Percentiles rank a stretch among this genome's conserved stretches.
Evolutionary conservation across 2,797 vertebrate genomes (phyloP).

Genomic region (Urophycis tenuis): DNA sequence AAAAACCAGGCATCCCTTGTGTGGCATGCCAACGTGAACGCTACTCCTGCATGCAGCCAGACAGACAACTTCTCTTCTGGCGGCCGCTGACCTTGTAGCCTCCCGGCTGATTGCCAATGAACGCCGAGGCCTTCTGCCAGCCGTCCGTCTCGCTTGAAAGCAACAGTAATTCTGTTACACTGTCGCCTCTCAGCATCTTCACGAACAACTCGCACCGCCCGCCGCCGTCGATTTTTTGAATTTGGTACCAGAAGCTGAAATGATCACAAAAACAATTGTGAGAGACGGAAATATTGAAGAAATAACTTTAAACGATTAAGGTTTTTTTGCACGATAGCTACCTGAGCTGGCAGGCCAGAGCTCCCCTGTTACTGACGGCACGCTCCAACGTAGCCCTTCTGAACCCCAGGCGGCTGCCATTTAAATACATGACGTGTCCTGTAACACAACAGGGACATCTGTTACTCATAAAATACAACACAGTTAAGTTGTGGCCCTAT

Average conservation of each 20-base stretch:
- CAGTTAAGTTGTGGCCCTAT: background rate
- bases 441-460: constrained; percentile 16
- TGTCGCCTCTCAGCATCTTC: constrained; percentile 25
- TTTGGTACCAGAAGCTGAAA: constrained; percentile 73
- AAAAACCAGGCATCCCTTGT: background rate
- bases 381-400: constrained; percentile 49
- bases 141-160: constrained; percentile 36
- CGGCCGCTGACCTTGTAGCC: constrained; percentile 62
- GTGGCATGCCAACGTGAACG: background rate
- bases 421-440: constrained; percentile 68
- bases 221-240: constrained; percentile 9
- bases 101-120: constrained; percentile 64
- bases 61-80: constrained; percentile 9
- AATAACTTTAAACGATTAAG: background rate
- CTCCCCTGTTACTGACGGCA: constrained; percentile 37
- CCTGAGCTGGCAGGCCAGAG: constrained; percentile 69
- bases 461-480: background rate
- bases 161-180: constrained; percentile 15
- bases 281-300: background rate
- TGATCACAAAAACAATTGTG: constrained; percentile 10
- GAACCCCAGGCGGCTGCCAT: background rate
- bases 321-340: constrained; percentile 26
- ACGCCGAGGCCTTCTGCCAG: constrained; percentile 59
- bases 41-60: background rate
- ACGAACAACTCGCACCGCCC: constrained; percentile 31